phyloP scores from a whole-genome alignment of 2,113 vertebrate genomes.

The Tragelaphus strepsiceros region DNA sequence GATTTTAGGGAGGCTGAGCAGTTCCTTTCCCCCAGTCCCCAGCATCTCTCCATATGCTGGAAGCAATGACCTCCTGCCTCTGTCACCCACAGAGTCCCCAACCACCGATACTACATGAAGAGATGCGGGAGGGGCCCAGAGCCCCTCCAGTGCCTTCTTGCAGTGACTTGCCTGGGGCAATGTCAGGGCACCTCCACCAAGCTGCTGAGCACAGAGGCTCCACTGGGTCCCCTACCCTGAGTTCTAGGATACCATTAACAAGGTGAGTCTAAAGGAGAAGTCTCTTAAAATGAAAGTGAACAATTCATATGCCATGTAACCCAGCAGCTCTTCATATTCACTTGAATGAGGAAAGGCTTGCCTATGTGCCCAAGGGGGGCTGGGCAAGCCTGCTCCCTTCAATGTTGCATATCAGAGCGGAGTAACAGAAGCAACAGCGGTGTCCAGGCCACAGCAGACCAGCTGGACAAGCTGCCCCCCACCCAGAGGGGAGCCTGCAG shows the following conservation, averaged over 20 bases:
- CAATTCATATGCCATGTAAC: neutral
- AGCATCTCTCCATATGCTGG: neutral
- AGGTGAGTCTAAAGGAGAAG: neutral
- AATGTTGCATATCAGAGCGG: neutral
- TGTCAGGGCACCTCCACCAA: neutral
- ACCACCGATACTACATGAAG: neutral
- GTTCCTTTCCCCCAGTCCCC: neutral
- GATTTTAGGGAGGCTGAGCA: neutral
- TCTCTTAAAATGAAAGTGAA: slow-evolving; percentile 21
- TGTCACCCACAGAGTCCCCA: neutral
- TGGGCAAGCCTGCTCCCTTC: neutral
- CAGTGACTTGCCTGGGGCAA: neutral
- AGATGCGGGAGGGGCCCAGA: neutral
- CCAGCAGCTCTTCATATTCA: neutral
- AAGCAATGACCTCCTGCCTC: neutral
- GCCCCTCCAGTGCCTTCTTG: neutral
- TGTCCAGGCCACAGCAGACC: neutral
- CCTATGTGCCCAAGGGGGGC: neutral
- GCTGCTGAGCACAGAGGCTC: neutral
- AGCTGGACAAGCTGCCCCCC: too few species aligned
- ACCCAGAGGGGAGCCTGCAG: neutral
- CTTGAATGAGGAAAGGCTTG: neutral
- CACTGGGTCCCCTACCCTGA: neutral
- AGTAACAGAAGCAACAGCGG: rapidly evolving
- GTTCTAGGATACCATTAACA: neutral